Conservation (phyloP, 2,113 vertebrate genomes). For the Chelonoidis abingdonii region DNA sequence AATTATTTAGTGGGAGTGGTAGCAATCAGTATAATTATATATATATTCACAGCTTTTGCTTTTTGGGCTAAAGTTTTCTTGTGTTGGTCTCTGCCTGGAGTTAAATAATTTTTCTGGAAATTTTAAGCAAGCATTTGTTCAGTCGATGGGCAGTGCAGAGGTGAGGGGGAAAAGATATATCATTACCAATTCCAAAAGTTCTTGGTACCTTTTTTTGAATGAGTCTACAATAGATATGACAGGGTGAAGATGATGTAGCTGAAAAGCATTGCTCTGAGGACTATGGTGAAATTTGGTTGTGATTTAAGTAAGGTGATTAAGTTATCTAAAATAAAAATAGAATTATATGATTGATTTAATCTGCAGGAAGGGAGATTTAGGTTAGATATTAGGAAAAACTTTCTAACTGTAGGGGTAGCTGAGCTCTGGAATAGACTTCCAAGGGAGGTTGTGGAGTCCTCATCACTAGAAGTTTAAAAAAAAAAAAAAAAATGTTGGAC, state of each 20-base stretch:
- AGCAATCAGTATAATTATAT: neutral
- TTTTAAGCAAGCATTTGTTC: conserved; percentile 32
- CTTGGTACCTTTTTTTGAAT: conserved; percentile 8
- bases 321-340: neutral
- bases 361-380: too few species aligned
- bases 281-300: neutral
- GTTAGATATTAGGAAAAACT: too few species aligned
- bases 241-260: neutral
- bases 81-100: neutral
- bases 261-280: neutral
- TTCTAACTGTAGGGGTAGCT: too few species aligned
- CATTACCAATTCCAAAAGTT: neutral
- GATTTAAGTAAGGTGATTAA: neutral
- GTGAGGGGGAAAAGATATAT: neutral
- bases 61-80: neutral
- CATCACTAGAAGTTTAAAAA: too few species aligned
- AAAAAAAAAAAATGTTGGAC: too few species aligned
- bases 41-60: neutral
- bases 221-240: neutral
- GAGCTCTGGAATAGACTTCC: too few species aligned
- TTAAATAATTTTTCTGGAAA: conserved; percentile 37
- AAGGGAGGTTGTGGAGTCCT: too few species aligned
- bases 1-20: neutral
- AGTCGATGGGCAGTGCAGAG: conserved; percentile 12
- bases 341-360: too few species aligned